Base-by-base conservation (phyloP, 2,888 invertebrate species). In the Clunio marinus region DNA sequence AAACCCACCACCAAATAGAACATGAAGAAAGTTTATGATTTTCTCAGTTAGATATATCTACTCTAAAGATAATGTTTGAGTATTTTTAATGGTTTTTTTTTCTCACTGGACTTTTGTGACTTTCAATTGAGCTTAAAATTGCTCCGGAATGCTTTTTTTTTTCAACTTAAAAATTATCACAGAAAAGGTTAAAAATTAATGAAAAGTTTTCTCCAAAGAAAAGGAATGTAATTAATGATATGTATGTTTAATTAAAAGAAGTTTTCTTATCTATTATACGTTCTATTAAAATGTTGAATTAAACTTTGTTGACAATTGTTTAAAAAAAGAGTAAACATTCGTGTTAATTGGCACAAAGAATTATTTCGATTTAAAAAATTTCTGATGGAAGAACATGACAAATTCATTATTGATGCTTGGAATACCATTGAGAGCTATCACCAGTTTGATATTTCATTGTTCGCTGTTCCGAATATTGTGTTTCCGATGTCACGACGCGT, bases 401-500 rank as follows among this genome's bases (percentile, higher is more conserved):
- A 59, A 15, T 5, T 58, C 32, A 32, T 32, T 24, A 66, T 45
- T 55, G 41, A 22, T 66, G 51, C n/a, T 68, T 58, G 10, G 66
- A 59, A 59, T 70, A 71, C 72, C 71, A 71, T 57, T 60, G 69
- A 60, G 32, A 37, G 41, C 46, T 25, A 4, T 57, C 68, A 25
- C 69, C 59, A 45, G 70, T 45, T 69, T 72, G 70, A 67, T 71
- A 72, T 35, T 70, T 70, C 35, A 71, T 70, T 55, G 70, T 65
- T 41, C 71, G 74, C 41, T 70, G 69, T 70, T 78, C 77, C 66
- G 76, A 74, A 68, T 77, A 79, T 71, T 78, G 75, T 68, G 74
- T 76, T 72, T 77, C 76, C 7, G 69, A 37, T 32, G 76, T 73
- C 32, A 78, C 73, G 37, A 76, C 72, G 24, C 76, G 76, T 24